phyloP scores from a whole-genome alignment of 2,113 vertebrate genomes.

The Perca flavescens region DNA sequence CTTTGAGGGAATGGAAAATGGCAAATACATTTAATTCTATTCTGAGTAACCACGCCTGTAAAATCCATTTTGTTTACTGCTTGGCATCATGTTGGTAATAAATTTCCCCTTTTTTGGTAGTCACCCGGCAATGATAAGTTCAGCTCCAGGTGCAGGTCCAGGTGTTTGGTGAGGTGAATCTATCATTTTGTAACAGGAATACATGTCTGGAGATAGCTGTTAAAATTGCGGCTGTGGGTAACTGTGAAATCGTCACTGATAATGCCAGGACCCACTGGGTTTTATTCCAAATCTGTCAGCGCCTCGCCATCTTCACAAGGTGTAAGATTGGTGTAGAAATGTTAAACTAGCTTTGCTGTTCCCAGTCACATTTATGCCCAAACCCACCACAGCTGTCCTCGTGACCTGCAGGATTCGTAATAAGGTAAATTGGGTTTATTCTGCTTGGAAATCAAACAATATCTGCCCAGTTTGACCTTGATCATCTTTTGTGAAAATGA shows the following conservation, averaged over 20 bases:
- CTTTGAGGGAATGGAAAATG: neutral
- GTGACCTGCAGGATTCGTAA: neutral
- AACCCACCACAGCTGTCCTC: neutral
- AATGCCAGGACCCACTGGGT: neutral
- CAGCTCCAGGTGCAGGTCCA: neutral
- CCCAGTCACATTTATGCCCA: neutral
- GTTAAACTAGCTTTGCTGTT: neutral
- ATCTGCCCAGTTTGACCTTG: neutral
- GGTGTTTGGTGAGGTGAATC: neutral
- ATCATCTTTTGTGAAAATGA: neutral
- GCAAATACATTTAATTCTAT: neutral
- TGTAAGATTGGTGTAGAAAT: neutral
- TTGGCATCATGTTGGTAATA: neutral
- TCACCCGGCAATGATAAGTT: neutral
- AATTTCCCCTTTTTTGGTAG: neutral
- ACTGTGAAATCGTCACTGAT: neutral
- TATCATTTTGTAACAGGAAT: neutral
- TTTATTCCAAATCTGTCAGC: neutral
- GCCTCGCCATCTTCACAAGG: neutral
- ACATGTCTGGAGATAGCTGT: neutral
- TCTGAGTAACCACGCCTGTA: neutral
- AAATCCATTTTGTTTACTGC: neutral
- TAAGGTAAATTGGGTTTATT: neutral
- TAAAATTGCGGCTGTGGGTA: neutral
- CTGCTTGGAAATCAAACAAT: neutral